Percentiles rank a stretch among this genome's conserved stretches.
Conservation (phyloP, 2,797 vertebrate species). For the Parotocinclus haroldoi region DNA sequence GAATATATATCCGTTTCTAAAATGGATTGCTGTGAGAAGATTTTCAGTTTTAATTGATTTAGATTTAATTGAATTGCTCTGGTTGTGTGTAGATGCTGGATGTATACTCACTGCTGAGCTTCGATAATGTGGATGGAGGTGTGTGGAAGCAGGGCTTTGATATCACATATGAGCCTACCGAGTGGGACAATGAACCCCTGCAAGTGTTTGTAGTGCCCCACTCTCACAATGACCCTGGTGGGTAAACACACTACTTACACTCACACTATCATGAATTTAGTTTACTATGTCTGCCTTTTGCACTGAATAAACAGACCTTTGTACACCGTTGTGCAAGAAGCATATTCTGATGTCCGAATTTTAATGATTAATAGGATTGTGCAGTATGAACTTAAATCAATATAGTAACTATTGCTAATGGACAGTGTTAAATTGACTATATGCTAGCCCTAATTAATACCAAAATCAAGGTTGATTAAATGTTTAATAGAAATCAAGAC, state of each 20-base stretch:
- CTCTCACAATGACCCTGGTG: constrained; percentile 97
- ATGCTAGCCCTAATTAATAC: too few relatives aligned
- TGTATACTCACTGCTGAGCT: constrained; percentile 85
- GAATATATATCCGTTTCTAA: too few relatives aligned
- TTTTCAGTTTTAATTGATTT: too few relatives aligned
- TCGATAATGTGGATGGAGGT: constrained; percentile 92
- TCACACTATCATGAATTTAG: background rate
- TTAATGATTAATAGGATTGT: background rate
- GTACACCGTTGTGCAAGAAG: background rate
- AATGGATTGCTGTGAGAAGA: too few relatives aligned
- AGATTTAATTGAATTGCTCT: background rate
- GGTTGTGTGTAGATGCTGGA: constrained; percentile 80
- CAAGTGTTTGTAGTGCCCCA: constrained; percentile 96
- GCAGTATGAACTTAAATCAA: background rate
- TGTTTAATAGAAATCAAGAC: too few relatives aligned
- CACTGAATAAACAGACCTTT: background rate
- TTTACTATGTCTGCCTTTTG: background rate
- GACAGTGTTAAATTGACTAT: too few relatives aligned
- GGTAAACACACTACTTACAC: constrained; percentile 49
- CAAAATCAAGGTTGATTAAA: too few relatives aligned
- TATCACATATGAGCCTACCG: constrained; percentile 84
- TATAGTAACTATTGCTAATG: background rate
- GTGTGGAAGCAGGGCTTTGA: constrained; percentile 99
- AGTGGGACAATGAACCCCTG: constrained; percentile 86
- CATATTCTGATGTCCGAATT: background rate